phyloP scores from a whole-genome alignment of 1,140 invertebrate genomes.

The Drosophila kohkoa region DNA sequence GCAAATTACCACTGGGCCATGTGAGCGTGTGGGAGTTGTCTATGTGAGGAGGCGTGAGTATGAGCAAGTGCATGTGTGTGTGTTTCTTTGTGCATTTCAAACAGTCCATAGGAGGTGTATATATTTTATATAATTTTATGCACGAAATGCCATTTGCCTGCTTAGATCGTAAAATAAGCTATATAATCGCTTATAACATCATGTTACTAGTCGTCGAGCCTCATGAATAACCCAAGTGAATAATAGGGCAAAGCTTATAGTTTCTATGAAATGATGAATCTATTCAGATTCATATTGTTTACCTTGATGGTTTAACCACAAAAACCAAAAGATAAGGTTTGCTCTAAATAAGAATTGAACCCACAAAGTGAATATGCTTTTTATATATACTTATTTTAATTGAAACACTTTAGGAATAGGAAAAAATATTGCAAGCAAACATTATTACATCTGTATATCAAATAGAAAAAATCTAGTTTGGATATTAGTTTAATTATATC shows the following conservation, averaged over 20 bases:
- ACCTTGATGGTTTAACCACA: too few species aligned
- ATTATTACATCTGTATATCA: too few species aligned
- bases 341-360: too few species aligned
- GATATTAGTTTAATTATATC: too few species aligned
- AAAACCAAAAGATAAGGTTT: too few species aligned
- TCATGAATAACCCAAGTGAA: slow-evolving; percentile 25
- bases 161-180: slow-evolving; percentile 33
- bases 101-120: slow-evolving; percentile 13
- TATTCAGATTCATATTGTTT: background rate
- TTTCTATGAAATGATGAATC: background rate
- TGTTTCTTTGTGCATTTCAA: slow-evolving; percentile 31
- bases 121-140: slow-evolving; percentile 56
- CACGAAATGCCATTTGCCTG: slow-evolving; percentile 41
- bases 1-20: slow-evolving; percentile 17
- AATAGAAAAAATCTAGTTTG: too few species aligned
- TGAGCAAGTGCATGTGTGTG: background rate
- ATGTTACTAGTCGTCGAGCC: slow-evolving; percentile 1
- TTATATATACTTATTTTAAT: too few species aligned
- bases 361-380: too few species aligned
- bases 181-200: slow-evolving; percentile 35
- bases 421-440: too few species aligned
- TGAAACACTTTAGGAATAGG: too few species aligned
- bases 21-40: slow-evolving; percentile 17
- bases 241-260: slow-evolving; percentile 1
- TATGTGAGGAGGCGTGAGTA: slow-evolving; percentile 2